Percentiles rank a stretch among this genome's conserved stretches.
Evolutionary conservation across 1,140 invertebrate species (phyloP).

Genomic region (Drusus annulatus): DNA sequence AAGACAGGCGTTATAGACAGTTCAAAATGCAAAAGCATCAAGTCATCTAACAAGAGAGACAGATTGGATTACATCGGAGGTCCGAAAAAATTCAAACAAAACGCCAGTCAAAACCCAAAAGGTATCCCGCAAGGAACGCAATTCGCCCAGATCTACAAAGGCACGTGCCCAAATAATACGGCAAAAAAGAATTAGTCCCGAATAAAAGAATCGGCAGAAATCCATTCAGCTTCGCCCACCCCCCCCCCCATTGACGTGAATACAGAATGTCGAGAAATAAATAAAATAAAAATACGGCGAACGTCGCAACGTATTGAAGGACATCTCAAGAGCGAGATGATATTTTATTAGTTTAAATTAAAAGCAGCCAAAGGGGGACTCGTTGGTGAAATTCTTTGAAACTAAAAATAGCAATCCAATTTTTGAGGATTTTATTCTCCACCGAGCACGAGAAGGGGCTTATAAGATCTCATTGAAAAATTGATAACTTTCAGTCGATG

Average conservation of each 20-base stretch:
- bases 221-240: conserved; percentile 35
- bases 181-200: conserved; percentile 13
- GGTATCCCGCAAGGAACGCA: conserved; percentile 13
- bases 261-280: conserved; percentile 17
- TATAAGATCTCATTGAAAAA: too few species aligned
- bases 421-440: too few species aligned
- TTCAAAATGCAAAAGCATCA: conserved; percentile 1
- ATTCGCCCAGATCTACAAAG: conserved; percentile 8
- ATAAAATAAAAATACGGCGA: conserved; percentile 7
- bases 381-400: neutral
- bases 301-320: neutral
- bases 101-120: conserved; percentile 11
- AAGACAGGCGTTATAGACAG: neutral
- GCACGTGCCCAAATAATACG: conserved; percentile 34
- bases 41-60: conserved; percentile 5
- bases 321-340: neutral
- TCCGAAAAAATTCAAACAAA: neutral
- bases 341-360: neutral
- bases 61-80: conserved; percentile 24
- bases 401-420: too few species aligned
- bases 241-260: neutral
- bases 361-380: neutral
- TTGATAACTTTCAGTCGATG: too few species aligned
- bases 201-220: conserved; percentile 11
- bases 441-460: too few species aligned